Evolutionary conservation across 2,888 invertebrate genomes (phyloP).

Genomic region (Empis stercorea): DNA sequence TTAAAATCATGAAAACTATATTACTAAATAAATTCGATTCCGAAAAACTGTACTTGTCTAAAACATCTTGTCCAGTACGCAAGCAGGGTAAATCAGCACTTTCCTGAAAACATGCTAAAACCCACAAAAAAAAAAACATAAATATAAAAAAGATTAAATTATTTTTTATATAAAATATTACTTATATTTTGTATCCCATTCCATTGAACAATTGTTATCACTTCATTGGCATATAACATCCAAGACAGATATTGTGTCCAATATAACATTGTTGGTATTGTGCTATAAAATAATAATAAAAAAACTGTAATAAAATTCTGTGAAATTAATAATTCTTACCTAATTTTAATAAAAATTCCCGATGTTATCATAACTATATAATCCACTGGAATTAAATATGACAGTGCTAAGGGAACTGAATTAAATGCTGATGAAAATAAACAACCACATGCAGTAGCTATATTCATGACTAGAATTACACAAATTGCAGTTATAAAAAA

Average conservation of each 20-base stretch:
- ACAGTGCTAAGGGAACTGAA: constrained; percentile 65
- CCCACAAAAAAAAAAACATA: constrained; percentile 7
- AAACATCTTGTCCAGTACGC: constrained; percentile 55
- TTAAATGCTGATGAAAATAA: constrained; percentile 78
- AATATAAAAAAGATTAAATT: constrained; percentile 4
- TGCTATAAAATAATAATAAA: too few species aligned
- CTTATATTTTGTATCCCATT: constrained; percentile 45
- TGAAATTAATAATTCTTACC: constrained; percentile 40
- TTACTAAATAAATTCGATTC: constrained; percentile 49
- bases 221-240: constrained; percentile 78
- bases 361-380: constrained; percentile 78
- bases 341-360: constrained; percentile 69
- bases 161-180: constrained; percentile 12
- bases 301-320: too few species aligned
- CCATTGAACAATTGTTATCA: constrained; percentile 73
- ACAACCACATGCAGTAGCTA: constrained; percentile 78
- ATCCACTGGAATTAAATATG: constrained; percentile 75
- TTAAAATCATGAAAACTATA: constrained; percentile 48
- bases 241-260: constrained; percentile 75
- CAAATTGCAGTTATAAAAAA: constrained; percentile 56
- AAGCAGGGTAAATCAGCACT: constrained; percentile 56
- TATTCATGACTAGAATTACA: constrained; percentile 68
- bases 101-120: constrained; percentile 47
- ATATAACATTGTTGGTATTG: constrained; percentile 53
- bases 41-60: constrained; percentile 59